Conservation (phyloP, 2,113 vertebrate genomes). For the Sardina pilchardus region DNA sequence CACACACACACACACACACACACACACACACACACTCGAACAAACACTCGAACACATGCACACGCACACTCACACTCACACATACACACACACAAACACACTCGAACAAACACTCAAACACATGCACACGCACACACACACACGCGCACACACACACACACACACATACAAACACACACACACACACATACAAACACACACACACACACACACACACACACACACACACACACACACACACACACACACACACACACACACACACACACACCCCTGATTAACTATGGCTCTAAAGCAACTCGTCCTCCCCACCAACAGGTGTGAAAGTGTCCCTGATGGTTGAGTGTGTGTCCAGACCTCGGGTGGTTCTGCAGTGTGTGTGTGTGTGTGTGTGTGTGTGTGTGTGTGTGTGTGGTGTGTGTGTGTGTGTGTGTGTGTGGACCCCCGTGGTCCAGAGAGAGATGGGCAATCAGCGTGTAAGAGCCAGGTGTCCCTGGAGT, state of each 20-base stretch:
- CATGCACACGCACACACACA: not conserved
- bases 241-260: too few species aligned
- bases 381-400: not conserved
- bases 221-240: not conserved
- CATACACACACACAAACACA: slow-evolving; percentile 1
- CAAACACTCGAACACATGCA: too few species aligned
- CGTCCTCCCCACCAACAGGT: too few species aligned
- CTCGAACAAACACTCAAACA: not conserved
- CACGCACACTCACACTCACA: not conserved
- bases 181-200: not conserved
- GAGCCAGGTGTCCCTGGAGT: not conserved
- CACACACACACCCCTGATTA: too few species aligned
- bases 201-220: not conserved
- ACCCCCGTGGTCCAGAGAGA: too few species aligned
- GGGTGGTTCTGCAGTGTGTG: not conserved
- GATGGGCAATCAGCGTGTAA: not conserved
- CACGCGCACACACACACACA: not conserved
- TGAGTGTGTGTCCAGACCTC: not conserved
- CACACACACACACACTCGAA: too few species aligned
- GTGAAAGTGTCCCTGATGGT: too few species aligned
- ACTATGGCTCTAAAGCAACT: too few species aligned
- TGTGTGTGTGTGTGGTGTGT: not conserved
- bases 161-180: not conserved
- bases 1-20: too few species aligned
- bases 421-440: not conserved